These are phyloP conservation scores for Tinea pellionella DNA, from an alignment of 2,888 invertebrate genomes.

Conservation along the genomic window DNA sequence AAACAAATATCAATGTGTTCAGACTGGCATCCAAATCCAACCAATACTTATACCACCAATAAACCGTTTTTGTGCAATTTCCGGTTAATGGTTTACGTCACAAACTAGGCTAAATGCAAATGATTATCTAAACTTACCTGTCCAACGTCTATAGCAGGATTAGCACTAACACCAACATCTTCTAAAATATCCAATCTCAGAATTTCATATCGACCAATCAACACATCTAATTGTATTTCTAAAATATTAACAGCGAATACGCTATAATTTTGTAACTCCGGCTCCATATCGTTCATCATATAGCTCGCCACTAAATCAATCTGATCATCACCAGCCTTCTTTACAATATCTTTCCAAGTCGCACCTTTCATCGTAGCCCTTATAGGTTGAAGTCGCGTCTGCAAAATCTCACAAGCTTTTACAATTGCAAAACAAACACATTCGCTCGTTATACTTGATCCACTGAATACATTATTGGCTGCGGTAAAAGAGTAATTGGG, in stretches of 20 bases:
- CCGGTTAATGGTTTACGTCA: no score
- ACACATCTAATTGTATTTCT: constrained; percentile 76
- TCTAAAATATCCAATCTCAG: constrained; percentile 73
- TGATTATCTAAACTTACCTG: no score
- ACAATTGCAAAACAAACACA: constrained; percentile 66
- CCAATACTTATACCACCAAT: no score
- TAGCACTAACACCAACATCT: constrained; percentile 75
- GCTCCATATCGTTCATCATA: constrained; percentile 67
- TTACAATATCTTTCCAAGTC: constrained; percentile 70
- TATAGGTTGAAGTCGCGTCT: constrained; percentile 67
- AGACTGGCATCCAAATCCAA: no score
- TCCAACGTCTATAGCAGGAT: constrained; percentile 75
- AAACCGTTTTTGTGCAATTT: no score
- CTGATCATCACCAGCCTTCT: constrained; percentile 54
- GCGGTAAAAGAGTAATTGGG: constrained; percentile 68
- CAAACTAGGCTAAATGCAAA: no score
- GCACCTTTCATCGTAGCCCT: constrained; percentile 53
- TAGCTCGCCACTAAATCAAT: constrained; percentile 72
- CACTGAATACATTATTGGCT: constrained; percentile 73
- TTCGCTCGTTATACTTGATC: constrained; percentile 77
- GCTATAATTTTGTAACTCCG: constrained; percentile 58
- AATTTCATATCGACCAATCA: constrained; percentile 75
- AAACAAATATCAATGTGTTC: no score
- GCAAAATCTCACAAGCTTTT: constrained; percentile 70
- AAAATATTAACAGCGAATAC: constrained; percentile 71